A percentile compares a stretch with the other conserved stretches of the same genome.
These are phyloP conservation scores for Opisthocomus hoazin DNA, from an alignment of 2,113 vertebrate genomes.

Conservation along the genomic window DNA sequence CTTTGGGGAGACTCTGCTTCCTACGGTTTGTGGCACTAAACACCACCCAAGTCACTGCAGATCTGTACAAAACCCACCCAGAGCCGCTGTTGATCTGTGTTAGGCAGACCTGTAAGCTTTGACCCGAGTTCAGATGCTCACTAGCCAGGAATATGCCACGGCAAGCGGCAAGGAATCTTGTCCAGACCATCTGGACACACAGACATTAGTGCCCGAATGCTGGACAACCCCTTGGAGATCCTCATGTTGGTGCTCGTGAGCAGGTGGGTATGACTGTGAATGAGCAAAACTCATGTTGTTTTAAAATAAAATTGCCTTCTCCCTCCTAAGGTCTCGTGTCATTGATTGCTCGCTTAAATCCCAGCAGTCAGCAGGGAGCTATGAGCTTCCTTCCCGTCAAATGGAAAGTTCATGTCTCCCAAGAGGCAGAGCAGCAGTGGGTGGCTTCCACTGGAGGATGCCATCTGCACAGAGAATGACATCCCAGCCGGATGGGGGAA, in stretches of 20 bases:
- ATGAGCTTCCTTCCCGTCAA: neutral
- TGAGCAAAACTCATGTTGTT: neutral
- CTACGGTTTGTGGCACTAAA: neutral
- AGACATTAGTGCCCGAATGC: neutral
- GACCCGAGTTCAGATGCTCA: neutral
- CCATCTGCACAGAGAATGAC: neutral
- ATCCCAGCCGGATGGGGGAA: neutral
- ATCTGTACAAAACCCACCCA: neutral
- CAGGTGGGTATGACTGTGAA: neutral
- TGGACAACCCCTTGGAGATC: neutral
- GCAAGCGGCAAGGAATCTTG: neutral
- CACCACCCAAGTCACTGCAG: neutral
- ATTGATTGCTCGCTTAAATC: neutral
- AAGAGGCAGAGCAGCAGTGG: constrained; percentile 47
- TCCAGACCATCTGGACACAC: neutral
- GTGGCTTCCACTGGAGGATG: constrained; percentile 30
- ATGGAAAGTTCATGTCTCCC: neutral
- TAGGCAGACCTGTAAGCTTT: neutral
- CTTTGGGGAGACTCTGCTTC: neutral
- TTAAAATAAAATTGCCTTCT: neutral
- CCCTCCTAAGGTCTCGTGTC: neutral
- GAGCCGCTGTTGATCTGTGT: neutral
- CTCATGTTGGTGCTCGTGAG: rapidly evolving
- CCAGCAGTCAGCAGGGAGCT: neutral
- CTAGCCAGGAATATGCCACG: neutral